phyloP scores from a whole-genome alignment of 1,140 invertebrate species.

The Megalopta genalis region DNA sequence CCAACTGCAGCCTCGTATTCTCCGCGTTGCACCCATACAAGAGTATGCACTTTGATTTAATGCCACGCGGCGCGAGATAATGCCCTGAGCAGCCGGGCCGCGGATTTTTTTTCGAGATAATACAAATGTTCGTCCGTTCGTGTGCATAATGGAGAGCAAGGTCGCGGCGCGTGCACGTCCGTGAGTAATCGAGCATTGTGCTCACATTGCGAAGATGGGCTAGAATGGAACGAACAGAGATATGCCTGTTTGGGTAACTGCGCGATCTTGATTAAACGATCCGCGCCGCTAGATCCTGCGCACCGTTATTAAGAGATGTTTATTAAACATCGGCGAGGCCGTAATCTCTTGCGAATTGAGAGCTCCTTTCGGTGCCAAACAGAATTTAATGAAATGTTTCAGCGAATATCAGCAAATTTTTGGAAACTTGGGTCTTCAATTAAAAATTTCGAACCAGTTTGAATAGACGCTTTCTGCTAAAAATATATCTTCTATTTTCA shows the following conservation, averaged over 20 bases:
- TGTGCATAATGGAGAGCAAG: constrained; percentile 37
- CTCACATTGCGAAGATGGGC: constrained; percentile 35
- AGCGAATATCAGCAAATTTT: too few relatives aligned
- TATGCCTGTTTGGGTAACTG: constrained; percentile 35
- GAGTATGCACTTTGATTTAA: constrained; percentile 59
- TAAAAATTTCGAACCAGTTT: too few relatives aligned
- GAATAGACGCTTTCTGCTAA: too few relatives aligned
- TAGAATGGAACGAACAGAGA: constrained; percentile 30
- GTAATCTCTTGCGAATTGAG: background rate
- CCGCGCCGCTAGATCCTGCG: background rate
- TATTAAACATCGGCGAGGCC: constrained; percentile 1
- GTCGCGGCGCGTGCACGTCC: constrained; percentile 26
- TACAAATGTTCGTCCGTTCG: constrained; percentile 35
- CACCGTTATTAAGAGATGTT: constrained; percentile 36
- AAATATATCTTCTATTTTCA: too few relatives aligned
- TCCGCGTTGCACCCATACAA: constrained; percentile 41
- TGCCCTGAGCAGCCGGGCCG: constrained; percentile 4
- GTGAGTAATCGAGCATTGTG: constrained; percentile 42
- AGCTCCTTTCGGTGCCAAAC: background rate
- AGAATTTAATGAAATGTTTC: too few relatives aligned
- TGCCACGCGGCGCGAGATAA: constrained; percentile 52
- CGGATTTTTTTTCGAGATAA: constrained; percentile 35
- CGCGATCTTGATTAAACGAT: constrained; percentile 33
- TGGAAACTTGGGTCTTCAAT: too few relatives aligned
- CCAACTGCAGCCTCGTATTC: constrained; percentile 41